Percentiles rank a stretch among this genome's conserved stretches.
These are phyloP conservation scores for Corythaixoides concolor DNA, from an alignment of 2,113 vertebrate genomes.

Conservation along the genomic window DNA sequence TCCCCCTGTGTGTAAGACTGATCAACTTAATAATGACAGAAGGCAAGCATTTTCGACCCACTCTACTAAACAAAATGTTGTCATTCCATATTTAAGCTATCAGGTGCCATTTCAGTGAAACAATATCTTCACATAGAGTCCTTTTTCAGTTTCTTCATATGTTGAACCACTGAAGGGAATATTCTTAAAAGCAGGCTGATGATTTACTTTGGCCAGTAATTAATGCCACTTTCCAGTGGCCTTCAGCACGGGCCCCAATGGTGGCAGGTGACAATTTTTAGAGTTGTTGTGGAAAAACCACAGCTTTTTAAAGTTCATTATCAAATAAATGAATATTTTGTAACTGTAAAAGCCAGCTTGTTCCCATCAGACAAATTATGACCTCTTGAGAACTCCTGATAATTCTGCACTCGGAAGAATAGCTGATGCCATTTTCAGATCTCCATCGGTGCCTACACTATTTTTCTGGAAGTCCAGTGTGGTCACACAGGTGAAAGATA, in stretches of 20 bases:
- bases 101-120: not conserved
- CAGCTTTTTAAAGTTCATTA: not conserved
- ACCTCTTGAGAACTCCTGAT: not conserved
- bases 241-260: not conserved
- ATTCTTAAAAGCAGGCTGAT: not conserved
- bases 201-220: not conserved
- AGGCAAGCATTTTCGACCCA: not conserved
- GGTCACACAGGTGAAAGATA: not conserved
- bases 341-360: not conserved
- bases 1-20: not conserved
- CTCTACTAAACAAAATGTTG: not conserved
- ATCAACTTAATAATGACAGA: not conserved
- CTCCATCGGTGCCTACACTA: accelerated
- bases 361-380: not conserved
- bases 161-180: not conserved
- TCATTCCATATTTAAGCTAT: not conserved
- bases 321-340: not conserved
- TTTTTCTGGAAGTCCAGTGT: not conserved
- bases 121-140: not conserved
- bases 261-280: not conserved
- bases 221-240: not conserved
- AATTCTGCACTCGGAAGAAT: not conserved
- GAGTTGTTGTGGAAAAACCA: not conserved
- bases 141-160: not conserved
- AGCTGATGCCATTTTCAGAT: accelerated